phyloP scores from a whole-genome alignment of 1,140 invertebrate species.

The Hirudo medicinalis region DNA sequence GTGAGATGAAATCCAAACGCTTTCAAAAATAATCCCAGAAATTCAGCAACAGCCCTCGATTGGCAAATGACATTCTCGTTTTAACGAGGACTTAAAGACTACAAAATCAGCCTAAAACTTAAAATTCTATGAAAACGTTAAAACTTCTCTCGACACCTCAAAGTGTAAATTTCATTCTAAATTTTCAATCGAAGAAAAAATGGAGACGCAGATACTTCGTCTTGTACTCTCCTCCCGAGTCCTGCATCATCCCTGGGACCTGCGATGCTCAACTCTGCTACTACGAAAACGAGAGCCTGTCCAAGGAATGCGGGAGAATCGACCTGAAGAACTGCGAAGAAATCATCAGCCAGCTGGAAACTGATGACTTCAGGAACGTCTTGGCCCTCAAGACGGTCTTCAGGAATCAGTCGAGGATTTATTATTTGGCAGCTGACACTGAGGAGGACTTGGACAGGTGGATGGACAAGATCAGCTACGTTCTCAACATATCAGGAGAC shows the following conservation, averaged over 20 bases:
- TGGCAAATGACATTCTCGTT: too few relatives aligned
- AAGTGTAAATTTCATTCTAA: too few relatives aligned
- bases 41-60: too few relatives aligned
- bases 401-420: slow-evolving; percentile 16
- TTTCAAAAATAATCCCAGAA: too few relatives aligned
- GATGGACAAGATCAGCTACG: slow-evolving; percentile 20
- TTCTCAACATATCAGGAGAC: slow-evolving; percentile 14
- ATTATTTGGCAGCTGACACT: slow-evolving; percentile 16
- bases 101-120: too few relatives aligned
- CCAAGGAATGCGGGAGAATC: slow-evolving; percentile 14
- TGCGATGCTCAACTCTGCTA: slow-evolving; percentile 19
- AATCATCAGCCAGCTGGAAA: slow-evolving; percentile 17
- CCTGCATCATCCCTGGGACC: slow-evolving; percentile 15
- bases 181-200: slow-evolving; percentile 15
- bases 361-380: slow-evolving; percentile 13
- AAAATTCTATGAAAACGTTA: too few relatives aligned
- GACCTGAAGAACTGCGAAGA: slow-evolving; percentile 22
- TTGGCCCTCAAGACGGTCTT: slow-evolving; percentile 16
- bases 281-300: slow-evolving; percentile 13
- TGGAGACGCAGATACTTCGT: slow-evolving; percentile 23
- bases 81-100: too few relatives aligned
- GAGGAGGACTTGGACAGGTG: slow-evolving; percentile 20
- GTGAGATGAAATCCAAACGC: too few relatives aligned
- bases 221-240: slow-evolving; percentile 12
- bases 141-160: too few relatives aligned